Evolutionary conservation across 2,888 invertebrate species (phyloP).

Genomic region (Apodemia duryi): DNA sequence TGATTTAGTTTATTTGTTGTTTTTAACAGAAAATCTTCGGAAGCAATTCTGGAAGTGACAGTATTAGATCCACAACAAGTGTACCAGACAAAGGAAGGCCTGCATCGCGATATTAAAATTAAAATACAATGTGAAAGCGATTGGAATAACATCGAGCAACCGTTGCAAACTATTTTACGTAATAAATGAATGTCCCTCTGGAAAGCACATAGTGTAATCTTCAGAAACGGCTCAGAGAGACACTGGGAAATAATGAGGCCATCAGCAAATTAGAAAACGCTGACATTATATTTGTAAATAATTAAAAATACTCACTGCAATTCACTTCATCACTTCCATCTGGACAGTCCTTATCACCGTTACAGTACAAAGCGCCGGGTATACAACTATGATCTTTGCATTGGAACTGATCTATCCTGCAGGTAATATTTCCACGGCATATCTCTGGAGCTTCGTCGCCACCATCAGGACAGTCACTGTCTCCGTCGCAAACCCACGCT

Average conservation of each 20-base stretch:
- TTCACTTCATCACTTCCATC: slow-evolving; percentile 93
- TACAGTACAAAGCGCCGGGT: slow-evolving; percentile 89
- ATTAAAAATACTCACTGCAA: slow-evolving; percentile 81
- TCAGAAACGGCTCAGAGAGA: too few relatives aligned
- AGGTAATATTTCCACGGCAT: slow-evolving; percentile 86
- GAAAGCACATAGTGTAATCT: too few relatives aligned
- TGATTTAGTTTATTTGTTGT: not conserved
- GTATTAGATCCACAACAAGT: slow-evolving; percentile 36
- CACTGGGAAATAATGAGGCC: too few relatives aligned
- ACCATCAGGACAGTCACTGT: slow-evolving; percentile 89
- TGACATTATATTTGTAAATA: too few relatives aligned
- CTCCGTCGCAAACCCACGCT: slow-evolving; percentile 92
- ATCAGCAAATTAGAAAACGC: too few relatives aligned
- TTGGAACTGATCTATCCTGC: slow-evolving; percentile 92
- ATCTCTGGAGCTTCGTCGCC: slow-evolving; percentile 85
- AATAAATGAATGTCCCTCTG: too few relatives aligned
- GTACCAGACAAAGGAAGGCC: slow-evolving; percentile 31
- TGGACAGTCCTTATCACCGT: slow-evolving; percentile 88
- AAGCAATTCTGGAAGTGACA: slow-evolving; percentile 37
- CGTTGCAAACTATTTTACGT: slow-evolving; percentile 38
- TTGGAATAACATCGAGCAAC: slow-evolving; percentile 37
- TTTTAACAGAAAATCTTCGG: slow-evolving; percentile 36
- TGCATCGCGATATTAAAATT: slow-evolving; percentile 34
- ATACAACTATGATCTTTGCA: slow-evolving; percentile 90
- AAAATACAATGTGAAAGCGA: slow-evolving; percentile 36